Evolutionary conservation across 2,888 invertebrate species (phyloP).

Genomic region (Nymphalis polychloros): DNA sequence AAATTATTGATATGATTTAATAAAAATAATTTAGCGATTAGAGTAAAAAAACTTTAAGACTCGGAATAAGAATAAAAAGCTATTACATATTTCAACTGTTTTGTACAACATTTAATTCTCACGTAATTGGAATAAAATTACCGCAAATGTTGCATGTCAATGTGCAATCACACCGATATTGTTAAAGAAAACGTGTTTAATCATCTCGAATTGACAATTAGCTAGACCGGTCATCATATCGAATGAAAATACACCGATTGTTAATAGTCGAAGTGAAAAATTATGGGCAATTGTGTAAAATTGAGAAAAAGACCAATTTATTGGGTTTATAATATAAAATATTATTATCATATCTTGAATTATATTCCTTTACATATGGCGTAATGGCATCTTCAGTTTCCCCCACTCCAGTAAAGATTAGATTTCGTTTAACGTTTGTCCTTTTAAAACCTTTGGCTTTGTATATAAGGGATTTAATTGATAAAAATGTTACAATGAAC

Average conservation of each 20-base stretch:
- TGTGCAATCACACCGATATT: slow-evolving; percentile 21
- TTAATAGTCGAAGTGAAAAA: slow-evolving; percentile 7
- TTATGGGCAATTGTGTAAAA: background rate
- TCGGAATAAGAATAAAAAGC: background rate
- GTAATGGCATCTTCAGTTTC: no score
- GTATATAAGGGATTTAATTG: no score
- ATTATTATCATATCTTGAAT: no score
- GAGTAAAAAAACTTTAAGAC: background rate
- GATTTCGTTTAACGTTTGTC: no score
- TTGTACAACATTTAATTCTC: slow-evolving; percentile 12
- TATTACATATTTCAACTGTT: slow-evolving; percentile 4
- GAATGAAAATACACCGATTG: slow-evolving; percentile 14
- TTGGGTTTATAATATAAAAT: no score
- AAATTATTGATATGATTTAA: no score
- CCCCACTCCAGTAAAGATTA: no score
- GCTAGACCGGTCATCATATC: slow-evolving; percentile 13
- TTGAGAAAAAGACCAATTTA: no score
- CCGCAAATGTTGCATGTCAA: slow-evolving; percentile 24
- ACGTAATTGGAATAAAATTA: slow-evolving; percentile 29
- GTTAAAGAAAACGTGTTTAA: slow-evolving; percentile 34
- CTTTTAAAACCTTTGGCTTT: no score
- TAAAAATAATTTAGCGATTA: no score
- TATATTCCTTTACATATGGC: no score
- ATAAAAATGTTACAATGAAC: no score
- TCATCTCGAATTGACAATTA: slow-evolving; percentile 22